These are phyloP conservation scores for Stomorhina lunata DNA, from an alignment of 2,888 invertebrate species.

Conservation along the genomic window DNA sequence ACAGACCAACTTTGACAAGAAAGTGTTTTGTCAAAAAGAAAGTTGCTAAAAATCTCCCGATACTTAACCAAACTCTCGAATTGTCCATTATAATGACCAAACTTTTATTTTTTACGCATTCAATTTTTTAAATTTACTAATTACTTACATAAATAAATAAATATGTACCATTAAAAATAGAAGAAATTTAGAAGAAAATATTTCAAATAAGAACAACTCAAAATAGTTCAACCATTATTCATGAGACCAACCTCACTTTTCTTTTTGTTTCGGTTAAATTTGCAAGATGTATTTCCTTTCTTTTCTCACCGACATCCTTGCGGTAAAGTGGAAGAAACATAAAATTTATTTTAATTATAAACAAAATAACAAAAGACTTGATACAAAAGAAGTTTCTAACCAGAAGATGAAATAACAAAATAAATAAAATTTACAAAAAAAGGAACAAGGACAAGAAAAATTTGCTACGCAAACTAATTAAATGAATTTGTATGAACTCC, in stretches of 20 bases:
- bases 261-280: conserved; percentile 27
- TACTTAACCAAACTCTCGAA: too few species aligned
- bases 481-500: conserved; percentile 68
- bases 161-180: neutral
- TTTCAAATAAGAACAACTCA: neutral
- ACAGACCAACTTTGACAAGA: too few species aligned
- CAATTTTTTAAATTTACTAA: too few species aligned
- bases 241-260: conserved; percentile 58
- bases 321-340: conserved; percentile 55
- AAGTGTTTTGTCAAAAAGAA: too few species aligned
- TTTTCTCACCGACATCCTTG: conserved; percentile 46
- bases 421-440: neutral
- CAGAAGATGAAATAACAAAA: conserved; percentile 34
- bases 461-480: conserved; percentile 68
- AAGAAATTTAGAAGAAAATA: neutral
- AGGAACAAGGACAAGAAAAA: conserved; percentile 48
- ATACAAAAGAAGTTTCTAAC: conserved; percentile 38
- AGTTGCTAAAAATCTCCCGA: too few species aligned
- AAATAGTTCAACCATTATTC: conserved; percentile 53
- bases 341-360: conserved; percentile 68
- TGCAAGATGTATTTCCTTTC: conserved; percentile 45
- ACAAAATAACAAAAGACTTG: conserved; percentile 57
- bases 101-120: too few species aligned
- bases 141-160: neutral
- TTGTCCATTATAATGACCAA: too few species aligned